Evolutionary conservation across 2,797 vertebrate species (phyloP).

Genomic region (Alca torda): DNA sequence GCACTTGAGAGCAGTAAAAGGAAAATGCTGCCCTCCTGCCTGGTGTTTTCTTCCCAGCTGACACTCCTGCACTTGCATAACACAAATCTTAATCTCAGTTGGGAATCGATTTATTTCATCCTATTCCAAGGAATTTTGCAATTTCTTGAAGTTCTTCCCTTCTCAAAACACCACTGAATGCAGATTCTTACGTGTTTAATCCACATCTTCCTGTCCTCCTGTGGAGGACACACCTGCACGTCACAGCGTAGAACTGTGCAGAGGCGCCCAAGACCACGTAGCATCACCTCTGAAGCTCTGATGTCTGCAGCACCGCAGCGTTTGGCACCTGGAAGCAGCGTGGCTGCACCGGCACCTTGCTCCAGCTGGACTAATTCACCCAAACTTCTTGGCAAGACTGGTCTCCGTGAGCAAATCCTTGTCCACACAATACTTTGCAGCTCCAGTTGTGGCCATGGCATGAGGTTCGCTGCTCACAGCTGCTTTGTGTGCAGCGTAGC

Average conservation of each 20-base stretch:
- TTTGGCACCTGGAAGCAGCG: not conserved
- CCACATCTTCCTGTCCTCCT: not conserved
- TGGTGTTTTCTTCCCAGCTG: not conserved
- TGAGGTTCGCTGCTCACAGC: not conserved
- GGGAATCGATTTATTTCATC: not conserved
- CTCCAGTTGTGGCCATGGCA: not conserved
- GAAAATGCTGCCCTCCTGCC: not conserved
- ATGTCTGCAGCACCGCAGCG: rapidly evolving
- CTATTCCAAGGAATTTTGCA: not conserved
- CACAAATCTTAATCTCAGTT: not conserved
- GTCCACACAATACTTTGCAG: not conserved
- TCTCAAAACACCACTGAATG: not conserved
- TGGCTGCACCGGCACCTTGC: not conserved
- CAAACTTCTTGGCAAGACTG: not conserved
- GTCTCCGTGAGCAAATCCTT: not conserved
- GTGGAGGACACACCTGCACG: not conserved
- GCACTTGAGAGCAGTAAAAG: not conserved
- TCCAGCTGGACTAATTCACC: not conserved
- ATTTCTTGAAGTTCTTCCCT: not conserved
- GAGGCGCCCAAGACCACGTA: not conserved
- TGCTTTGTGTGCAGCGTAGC: not conserved
- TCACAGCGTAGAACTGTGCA: not conserved
- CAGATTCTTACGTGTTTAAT: not conserved
- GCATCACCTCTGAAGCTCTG: not conserved
- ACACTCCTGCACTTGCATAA: not conserved